Conservation (phyloP, 1,140 invertebrate genomes). For the Pseudomyrmex gracilis region DNA sequence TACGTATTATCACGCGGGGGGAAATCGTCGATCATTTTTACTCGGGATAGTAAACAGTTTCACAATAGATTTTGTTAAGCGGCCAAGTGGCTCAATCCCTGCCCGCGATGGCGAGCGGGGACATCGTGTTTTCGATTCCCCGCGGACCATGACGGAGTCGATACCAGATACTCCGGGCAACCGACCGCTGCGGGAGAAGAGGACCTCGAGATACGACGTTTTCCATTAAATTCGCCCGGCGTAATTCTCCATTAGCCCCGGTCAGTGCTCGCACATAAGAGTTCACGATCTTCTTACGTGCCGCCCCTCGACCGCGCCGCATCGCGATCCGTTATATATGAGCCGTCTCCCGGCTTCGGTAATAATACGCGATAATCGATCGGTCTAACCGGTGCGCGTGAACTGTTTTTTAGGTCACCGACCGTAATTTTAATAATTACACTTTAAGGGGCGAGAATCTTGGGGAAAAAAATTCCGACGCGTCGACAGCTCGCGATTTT, state of each 20-base stretch:
- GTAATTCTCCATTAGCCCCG: conserved; percentile 59
- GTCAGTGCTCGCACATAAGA: conserved; percentile 57
- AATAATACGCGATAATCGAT: conserved; percentile 11
- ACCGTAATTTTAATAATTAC: no score
- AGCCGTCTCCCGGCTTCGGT: background rate
- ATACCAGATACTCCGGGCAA: conserved; percentile 60
- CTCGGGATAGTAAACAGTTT: conserved; percentile 47
- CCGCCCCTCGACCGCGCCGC: background rate
- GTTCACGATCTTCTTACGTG: background rate
- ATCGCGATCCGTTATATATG: background rate
- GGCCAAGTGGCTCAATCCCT: conserved; percentile 41
- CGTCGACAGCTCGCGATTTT: background rate
- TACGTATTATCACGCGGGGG: no score
- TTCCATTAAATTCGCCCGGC: conserved; percentile 61
- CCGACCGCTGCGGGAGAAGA: conserved; percentile 20
- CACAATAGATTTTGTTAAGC: conserved; percentile 69
- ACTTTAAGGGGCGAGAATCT: background rate
- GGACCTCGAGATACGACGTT: conserved; percentile 39
- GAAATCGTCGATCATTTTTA: conserved; percentile 53
- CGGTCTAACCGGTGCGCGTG: background rate
- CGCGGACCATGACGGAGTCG: conserved; percentile 49
- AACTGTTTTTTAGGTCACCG: background rate
- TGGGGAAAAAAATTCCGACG: no score
- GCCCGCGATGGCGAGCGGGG: background rate
- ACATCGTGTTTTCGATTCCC: conserved; percentile 56